Evolutionary conservation across 2,797 vertebrate genomes (phyloP).

Genomic region (Manis crassicaudata): DNA sequence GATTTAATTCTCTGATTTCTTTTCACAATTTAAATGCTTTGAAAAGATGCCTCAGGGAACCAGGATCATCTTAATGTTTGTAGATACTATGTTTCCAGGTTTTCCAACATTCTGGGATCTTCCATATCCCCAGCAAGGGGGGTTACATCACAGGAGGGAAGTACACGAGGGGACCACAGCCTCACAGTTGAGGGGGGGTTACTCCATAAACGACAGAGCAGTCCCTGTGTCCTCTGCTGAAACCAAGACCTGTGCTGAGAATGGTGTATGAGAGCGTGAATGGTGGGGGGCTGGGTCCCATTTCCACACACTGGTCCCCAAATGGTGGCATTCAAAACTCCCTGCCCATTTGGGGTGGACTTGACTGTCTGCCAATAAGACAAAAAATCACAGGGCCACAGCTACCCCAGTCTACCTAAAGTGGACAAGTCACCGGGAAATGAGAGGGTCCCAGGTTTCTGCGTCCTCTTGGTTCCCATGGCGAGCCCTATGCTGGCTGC

Average conservation of each 20-base stretch:
- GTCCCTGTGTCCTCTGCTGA: background rate
- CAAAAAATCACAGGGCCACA: background rate
- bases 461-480: background rate
- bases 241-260: background rate
- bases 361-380: background rate
- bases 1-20: background rate
- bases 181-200: background rate
- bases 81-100: background rate
- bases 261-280: fast-evolving
- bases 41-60: background rate
- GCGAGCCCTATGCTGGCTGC: background rate
- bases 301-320: background rate
- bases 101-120: background rate
- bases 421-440: background rate
- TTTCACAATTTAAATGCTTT: background rate
- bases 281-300: fast-evolving
- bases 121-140: background rate
- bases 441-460: background rate
- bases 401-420: background rate
- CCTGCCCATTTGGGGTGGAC: background rate
- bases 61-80: background rate
- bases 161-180: background rate
- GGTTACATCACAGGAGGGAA: no score
- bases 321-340: fast-evolving
- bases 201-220: background rate